Percentiles rank a stretch among this genome's conserved stretches.
phyloP scores from a whole-genome alignment of 2,113 vertebrate species.

The Lanius collurio region DNA sequence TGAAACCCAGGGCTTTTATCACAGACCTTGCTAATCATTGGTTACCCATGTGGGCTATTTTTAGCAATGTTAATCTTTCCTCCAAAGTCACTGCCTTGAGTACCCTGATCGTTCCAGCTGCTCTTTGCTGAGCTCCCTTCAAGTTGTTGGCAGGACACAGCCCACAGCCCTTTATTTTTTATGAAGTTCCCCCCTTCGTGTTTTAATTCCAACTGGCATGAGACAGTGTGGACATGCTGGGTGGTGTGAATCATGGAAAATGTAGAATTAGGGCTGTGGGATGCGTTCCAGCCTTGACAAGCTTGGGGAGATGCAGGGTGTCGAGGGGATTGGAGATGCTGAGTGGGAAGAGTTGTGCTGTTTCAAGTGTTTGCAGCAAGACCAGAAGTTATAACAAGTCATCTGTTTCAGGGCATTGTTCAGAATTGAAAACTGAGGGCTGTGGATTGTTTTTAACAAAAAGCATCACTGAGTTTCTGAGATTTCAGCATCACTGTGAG shows the following conservation, averaged over 20 bases:
- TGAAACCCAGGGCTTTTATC: background rate
- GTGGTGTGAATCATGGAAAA: background rate
- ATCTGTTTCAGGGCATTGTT: background rate
- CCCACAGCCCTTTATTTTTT: background rate
- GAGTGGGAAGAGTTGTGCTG: background rate
- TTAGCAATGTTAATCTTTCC: constrained; percentile 33
- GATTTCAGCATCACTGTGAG: background rate
- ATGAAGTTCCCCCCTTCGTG: background rate
- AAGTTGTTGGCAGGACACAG: background rate
- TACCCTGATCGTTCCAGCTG: background rate
- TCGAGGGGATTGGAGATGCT: background rate
- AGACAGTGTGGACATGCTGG: background rate
- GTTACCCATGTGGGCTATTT: background rate
- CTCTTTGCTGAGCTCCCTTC: background rate
- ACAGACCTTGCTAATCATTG: background rate
- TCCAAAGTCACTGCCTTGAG: constrained; percentile 37
- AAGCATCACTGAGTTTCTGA: background rate
- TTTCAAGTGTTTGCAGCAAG: background rate
- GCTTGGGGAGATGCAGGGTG: background rate
- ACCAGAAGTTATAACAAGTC: background rate
- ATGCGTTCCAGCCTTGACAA: background rate
- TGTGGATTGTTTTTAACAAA: background rate
- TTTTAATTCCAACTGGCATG: background rate
- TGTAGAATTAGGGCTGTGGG: background rate
- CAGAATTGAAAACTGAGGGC: background rate